Evolutionary conservation across 2,113 vertebrate species (phyloP).

Genomic region (Rhinoderma darwinii): DNA sequence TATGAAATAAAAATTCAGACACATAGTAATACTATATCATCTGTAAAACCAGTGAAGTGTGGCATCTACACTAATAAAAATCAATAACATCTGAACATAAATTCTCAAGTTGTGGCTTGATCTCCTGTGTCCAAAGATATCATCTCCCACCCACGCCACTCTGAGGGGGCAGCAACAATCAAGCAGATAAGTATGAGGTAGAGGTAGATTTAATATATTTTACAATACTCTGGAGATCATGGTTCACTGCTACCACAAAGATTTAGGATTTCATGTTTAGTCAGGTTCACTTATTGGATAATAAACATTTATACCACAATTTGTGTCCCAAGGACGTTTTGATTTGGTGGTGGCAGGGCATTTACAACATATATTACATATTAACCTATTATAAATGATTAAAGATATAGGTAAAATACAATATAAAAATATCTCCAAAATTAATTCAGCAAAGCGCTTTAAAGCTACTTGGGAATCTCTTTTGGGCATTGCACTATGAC

Average conservation of each 20-base stretch:
- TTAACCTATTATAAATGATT: not conserved
- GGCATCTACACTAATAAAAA: not conserved
- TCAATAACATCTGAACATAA: not conserved
- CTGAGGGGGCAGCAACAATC: not conserved
- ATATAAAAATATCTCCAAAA: not conserved
- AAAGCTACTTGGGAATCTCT: not conserved
- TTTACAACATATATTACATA: not conserved
- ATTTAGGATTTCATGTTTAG: not conserved
- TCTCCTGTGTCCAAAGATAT: not conserved
- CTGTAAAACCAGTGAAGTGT: not conserved
- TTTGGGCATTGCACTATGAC: not conserved
- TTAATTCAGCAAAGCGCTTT: not conserved
- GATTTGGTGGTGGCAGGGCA: not conserved
- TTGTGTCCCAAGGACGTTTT: not conserved
- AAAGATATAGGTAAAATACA: not conserved
- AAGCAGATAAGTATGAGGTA: not conserved
- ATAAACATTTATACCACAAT: not conserved
- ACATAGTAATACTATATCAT: not conserved
- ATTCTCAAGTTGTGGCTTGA: not conserved
- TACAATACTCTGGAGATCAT: not conserved
- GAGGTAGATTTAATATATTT: slow-evolving; percentile 8
- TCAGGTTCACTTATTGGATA: not conserved
- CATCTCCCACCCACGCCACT: not conserved
- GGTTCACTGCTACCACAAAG: not conserved
- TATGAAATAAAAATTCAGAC: not conserved